Conservation (phyloP, 1,140 invertebrate genomes). For the Propsilocerus akamusi region DNA sequence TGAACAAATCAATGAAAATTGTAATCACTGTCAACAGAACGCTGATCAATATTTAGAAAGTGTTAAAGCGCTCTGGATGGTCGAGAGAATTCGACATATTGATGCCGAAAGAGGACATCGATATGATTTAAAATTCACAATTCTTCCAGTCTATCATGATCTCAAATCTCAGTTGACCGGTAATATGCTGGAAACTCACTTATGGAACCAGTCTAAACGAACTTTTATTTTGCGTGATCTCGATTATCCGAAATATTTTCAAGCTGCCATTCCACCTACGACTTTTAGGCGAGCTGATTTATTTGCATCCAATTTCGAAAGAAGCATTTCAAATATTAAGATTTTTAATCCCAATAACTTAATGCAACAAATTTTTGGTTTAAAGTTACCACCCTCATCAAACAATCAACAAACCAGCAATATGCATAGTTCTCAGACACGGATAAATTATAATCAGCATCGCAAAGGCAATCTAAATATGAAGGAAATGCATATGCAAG, state of each 20-base stretch:
- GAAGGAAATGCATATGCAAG: not conserved
- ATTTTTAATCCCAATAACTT: too few species aligned
- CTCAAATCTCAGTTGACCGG: not conserved
- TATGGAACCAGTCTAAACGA: conserved; percentile 8
- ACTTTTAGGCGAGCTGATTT: not conserved
- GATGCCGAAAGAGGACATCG: conserved; percentile 29
- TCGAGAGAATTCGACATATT: conserved; percentile 38
- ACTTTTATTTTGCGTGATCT: conserved; percentile 19
- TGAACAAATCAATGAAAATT: conserved; percentile 28
- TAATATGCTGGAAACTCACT: not conserved
- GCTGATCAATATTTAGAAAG: conserved; percentile 19
- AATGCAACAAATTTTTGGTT: too few species aligned
- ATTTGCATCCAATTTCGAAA: not conserved
- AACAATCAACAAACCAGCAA: too few species aligned
- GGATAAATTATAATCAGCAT: not conserved
- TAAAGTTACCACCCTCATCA: too few species aligned
- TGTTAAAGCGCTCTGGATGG: conserved; percentile 37
- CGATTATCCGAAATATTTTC: conserved; percentile 20
- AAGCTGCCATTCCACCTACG: not conserved
- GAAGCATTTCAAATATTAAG: too few species aligned
- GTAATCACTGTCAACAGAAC: conserved; percentile 18
- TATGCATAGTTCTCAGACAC: not conserved
- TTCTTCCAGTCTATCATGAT: conserved; percentile 25
- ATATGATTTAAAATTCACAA: conserved; percentile 41
- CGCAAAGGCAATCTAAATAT: not conserved